phyloP scores from a whole-genome alignment of 2,888 invertebrate species.

The Carabus problematicus region DNA sequence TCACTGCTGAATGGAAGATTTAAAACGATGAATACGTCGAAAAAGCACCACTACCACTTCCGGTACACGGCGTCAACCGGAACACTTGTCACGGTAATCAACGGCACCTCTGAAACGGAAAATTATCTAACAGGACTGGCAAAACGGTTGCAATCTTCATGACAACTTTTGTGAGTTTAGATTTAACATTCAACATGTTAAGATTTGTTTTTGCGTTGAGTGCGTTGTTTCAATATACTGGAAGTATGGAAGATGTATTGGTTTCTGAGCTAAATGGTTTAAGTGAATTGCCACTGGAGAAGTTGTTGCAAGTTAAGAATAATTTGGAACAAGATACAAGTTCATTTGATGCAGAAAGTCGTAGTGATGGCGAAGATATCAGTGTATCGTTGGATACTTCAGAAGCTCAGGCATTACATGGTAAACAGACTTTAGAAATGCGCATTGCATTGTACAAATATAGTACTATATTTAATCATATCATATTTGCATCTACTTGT shows the following conservation, averaged over 20 bases:
- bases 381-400: constrained; percentile 15
- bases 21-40: constrained; percentile 4
- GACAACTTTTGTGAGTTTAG: constrained; percentile 45
- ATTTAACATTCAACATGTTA: constrained; percentile 46
- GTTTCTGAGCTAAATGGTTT: constrained; percentile 62
- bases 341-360: constrained; percentile 13
- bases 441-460: too few species aligned
- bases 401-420: constrained; percentile 29
- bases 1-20: constrained; percentile 1
- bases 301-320: constrained; percentile 70
- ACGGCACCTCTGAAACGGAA: constrained; percentile 28
- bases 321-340: constrained; percentile 51
- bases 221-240: constrained; percentile 16
- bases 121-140: constrained; percentile 36
- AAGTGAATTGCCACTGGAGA: constrained; percentile 73
- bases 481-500: neutral
- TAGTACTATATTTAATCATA: too few species aligned
- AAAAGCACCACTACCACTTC: constrained; percentile 12
- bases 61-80: constrained; percentile 32
- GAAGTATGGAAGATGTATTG: constrained; percentile 43
- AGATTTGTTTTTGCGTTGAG: constrained; percentile 17
- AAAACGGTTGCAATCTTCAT: constrained; percentile 17
- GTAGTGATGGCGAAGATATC: constrained; percentile 38
- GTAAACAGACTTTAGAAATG: neutral
- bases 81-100: constrained; percentile 31